These are phyloP conservation scores for Oreochromis aureus DNA, from an alignment of 2,113 vertebrate species.

Conservation along the genomic window DNA sequence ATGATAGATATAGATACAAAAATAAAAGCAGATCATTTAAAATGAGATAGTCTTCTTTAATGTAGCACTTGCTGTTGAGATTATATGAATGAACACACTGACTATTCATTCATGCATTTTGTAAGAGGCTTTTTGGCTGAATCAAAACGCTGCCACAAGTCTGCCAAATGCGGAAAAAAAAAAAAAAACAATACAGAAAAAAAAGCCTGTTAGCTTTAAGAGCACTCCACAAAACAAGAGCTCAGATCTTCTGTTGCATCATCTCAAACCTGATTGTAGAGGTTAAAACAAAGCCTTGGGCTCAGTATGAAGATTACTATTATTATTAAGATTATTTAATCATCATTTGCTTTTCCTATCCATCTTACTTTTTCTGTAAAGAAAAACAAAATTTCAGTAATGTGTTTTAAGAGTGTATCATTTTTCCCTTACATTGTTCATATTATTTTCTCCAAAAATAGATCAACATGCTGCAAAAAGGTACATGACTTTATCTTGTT, in stretches of 20 bases:
- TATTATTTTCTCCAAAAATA: not conserved
- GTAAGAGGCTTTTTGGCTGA: constrained; percentile 48
- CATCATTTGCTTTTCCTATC: no score
- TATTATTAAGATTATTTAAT: not conserved
- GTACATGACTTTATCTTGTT: not conserved
- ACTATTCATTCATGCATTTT: constrained; percentile 48
- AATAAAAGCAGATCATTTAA: constrained; percentile 10
- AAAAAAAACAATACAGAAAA: not conserved
- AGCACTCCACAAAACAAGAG: not conserved
- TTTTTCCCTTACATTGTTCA: not conserved
- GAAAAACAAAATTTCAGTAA: not conserved
- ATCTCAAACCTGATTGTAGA: not conserved
- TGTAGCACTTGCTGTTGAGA: constrained; percentile 11
- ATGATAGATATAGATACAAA: not conserved
- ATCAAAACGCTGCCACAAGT: constrained; percentile 41
- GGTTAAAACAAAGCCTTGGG: constrained; percentile 1
- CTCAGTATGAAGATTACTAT: not conserved
- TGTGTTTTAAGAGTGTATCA: not conserved
- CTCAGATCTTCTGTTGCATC: not conserved
- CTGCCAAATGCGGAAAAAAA: constrained; percentile 35
- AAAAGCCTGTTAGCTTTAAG: constrained; percentile 34
- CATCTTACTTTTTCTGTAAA: not conserved
- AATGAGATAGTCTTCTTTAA: not conserved
- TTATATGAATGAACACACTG: constrained; percentile 38
- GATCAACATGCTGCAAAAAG: not conserved